Percentiles rank a stretch among this genome's conserved stretches.
phyloP scores from a whole-genome alignment of 2,113 vertebrate species.

The Ceyx margarethae region DNA sequence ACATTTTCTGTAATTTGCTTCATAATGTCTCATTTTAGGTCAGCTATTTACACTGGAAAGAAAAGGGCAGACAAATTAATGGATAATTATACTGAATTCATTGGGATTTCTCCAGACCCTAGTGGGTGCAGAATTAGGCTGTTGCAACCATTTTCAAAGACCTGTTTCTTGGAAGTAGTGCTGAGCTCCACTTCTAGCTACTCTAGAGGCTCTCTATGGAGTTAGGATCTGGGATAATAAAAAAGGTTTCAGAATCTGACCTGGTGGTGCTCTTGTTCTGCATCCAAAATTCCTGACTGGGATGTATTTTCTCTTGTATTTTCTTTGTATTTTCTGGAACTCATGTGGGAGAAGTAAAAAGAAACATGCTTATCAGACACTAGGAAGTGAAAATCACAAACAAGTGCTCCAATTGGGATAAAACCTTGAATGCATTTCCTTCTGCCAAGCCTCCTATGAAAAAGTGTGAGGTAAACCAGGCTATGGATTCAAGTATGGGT shows the following conservation, averaged over 20 bases:
- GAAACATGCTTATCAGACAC: background rate
- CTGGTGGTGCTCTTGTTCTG: background rate
- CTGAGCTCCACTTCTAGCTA: background rate
- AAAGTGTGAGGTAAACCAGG: background rate
- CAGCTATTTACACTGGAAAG: background rate
- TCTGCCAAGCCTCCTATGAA: background rate
- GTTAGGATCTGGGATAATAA: background rate
- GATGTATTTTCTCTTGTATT: background rate
- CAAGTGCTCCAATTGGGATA: background rate
- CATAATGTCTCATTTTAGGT: background rate
- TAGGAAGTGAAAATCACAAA: background rate
- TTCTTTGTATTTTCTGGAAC: background rate
- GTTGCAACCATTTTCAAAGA: background rate
- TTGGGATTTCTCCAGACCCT: background rate
- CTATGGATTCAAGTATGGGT: background rate
- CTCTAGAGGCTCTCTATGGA: background rate
- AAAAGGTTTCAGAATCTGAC: background rate
- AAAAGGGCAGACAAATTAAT: background rate
- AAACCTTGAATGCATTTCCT: background rate
- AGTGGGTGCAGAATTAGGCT: background rate
- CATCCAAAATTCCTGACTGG: background rate
- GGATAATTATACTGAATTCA: background rate
- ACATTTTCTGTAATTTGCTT: slow-evolving; percentile 32
- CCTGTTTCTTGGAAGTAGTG: background rate
- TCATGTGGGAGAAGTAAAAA: background rate